phyloP scores from a whole-genome alignment of 2,888 invertebrate genomes.

The Timema cristinae region DNA sequence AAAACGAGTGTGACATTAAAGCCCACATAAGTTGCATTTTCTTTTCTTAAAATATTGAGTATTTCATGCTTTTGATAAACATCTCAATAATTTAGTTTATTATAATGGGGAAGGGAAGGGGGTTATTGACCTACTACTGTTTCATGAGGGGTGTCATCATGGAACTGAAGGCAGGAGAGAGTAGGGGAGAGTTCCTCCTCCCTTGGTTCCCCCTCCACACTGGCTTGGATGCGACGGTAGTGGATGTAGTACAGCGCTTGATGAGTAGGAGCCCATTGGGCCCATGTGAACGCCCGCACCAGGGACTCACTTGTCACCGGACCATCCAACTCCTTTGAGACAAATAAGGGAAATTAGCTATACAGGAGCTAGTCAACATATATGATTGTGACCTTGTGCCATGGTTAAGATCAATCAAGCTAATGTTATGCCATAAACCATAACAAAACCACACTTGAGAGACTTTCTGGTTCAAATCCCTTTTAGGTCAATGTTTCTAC shows the following conservation, averaged over 20 bases:
- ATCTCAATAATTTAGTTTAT: constrained; percentile 10
- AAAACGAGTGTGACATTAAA: no score
- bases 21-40: no score
- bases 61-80: neutral
- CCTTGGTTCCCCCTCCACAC: constrained; percentile 58
- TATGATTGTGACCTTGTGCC: no score
- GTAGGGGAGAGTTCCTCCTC: constrained; percentile 63
- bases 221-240: constrained; percentile 64
- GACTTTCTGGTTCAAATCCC: no score
- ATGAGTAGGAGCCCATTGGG: constrained; percentile 77
- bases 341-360: constrained; percentile 12
- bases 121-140: constrained; percentile 63
- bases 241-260: constrained; percentile 82
- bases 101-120: constrained; percentile 11
- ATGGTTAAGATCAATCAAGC: neutral
- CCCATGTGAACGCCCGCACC: constrained; percentile 76
- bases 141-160: constrained; percentile 80
- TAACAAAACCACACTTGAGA: no score
- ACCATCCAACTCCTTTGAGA: constrained; percentile 25
- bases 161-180: constrained; percentile 79
- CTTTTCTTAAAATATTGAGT: neutral
- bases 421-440: no score
- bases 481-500: no score
- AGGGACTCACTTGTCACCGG: constrained; percentile 45
- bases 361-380: neutral